Evolutionary conservation across 30 jellyfish, hydroid and myxozoan genomes (phyloP).

Genomic region (Pseudorhiza aurosa): DNA sequence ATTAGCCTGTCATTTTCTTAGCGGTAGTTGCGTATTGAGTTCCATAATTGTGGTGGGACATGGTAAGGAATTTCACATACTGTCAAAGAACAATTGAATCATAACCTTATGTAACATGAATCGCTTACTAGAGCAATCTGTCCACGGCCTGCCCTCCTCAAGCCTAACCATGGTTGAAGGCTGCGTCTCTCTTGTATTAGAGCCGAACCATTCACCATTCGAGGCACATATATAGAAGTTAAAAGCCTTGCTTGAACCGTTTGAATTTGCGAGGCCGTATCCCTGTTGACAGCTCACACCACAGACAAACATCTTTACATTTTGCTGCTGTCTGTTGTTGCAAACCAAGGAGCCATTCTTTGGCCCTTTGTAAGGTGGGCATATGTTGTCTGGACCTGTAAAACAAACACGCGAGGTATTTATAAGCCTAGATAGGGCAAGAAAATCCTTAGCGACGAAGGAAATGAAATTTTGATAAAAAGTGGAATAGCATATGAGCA

Average conservation of each 20-base stretch:
- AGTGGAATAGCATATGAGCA: no score
- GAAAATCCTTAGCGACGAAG: no score
- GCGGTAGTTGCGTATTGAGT: no score
- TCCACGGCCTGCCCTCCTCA: slow-evolving; percentile 61
- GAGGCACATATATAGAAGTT: slow-evolving; percentile 61
- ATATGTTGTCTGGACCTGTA: slow-evolving; percentile 25
- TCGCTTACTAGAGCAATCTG: slow-evolving; percentile 74
- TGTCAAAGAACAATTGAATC: not conserved
- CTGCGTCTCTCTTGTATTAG: not conserved
- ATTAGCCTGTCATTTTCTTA: no score
- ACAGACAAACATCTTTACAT: slow-evolving; percentile 40
- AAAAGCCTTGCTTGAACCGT: slow-evolving; percentile 7
- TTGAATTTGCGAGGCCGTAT: slow-evolving; percentile 34
- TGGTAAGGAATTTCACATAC: no score
- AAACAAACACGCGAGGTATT: not conserved
- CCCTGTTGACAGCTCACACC: slow-evolving; percentile 55
- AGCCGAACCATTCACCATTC: slow-evolving; percentile 68
- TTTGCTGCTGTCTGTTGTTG: slow-evolving; percentile 32
- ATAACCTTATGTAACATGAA: not conserved
- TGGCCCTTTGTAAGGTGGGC: slow-evolving; percentile 66
- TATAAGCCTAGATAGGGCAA: no score
- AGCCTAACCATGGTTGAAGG: slow-evolving; percentile 16
- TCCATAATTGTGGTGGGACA: no score
- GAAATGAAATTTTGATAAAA: no score
- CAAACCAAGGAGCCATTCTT: slow-evolving; percentile 69